Evolutionary conservation across 64 coral and sea anemone genomes (phyloP).

Genomic region (Montipora sp.): DNA sequence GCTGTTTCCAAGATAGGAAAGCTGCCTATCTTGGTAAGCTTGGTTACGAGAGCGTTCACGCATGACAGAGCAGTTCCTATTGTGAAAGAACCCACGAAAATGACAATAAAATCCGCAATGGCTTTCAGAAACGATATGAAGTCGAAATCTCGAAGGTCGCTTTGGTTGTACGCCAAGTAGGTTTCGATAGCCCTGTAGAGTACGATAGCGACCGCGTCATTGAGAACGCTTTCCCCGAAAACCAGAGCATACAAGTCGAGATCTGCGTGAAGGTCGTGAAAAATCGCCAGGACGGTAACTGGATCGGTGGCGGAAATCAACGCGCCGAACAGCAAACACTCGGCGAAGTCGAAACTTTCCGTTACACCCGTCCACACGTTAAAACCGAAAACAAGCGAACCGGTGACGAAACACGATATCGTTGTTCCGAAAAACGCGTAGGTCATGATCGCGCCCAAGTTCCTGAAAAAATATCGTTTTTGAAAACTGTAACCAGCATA

Average conservation of each 20-base stretch:
- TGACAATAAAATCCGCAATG: slow-evolving; percentile 84
- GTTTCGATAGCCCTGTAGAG: slow-evolving; percentile 97
- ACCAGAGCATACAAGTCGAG: slow-evolving; percentile 95
- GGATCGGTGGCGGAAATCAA: slow-evolving; percentile 96
- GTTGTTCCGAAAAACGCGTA: slow-evolving; percentile 98
- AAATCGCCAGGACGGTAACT: slow-evolving; percentile 91
- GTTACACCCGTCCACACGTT: slow-evolving; percentile 89
- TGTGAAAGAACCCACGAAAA: slow-evolving; percentile 92
- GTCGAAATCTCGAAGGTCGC: slow-evolving; percentile 93
- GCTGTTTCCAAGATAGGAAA: slow-evolving; percentile 95
- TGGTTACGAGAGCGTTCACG: slow-evolving; percentile 89
- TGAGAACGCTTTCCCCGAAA: slow-evolving; percentile 95
- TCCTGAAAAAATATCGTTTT: slow-evolving; percentile 97
- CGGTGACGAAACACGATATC: slow-evolving; percentile 88
- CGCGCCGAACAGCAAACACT: slow-evolving; percentile 94
- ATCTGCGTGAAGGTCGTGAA: slow-evolving; percentile 95
- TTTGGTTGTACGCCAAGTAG: slow-evolving; percentile 96
- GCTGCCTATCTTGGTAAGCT: slow-evolving; percentile 96
- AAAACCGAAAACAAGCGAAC: slow-evolving; percentile 88
- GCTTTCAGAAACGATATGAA: slow-evolving; percentile 86
- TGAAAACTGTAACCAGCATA: slow-evolving; percentile 97
- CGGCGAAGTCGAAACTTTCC: slow-evolving; percentile 86
- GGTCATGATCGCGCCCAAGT: slow-evolving; percentile 94
- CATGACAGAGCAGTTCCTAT: slow-evolving; percentile 92
- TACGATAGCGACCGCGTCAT: slow-evolving; percentile 95